These are phyloP conservation scores for Eupithecia vulgata DNA, from an alignment of 2,888 invertebrate genomes.

Conservation along the genomic window DNA sequence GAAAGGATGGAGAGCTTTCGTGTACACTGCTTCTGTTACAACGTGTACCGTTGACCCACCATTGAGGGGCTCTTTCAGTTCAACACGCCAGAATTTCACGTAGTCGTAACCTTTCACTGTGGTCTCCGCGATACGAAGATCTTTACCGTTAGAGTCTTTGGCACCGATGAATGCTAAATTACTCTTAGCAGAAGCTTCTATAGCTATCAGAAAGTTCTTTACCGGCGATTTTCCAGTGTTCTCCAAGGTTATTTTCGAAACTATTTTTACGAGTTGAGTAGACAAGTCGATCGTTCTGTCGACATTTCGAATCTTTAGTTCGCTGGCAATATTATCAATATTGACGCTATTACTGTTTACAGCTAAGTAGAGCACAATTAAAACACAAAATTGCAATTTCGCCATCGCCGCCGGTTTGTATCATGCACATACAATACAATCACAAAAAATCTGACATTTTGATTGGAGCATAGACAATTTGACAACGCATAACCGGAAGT, in stretches of 20 bases:
- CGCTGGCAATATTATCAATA: constrained; percentile 80
- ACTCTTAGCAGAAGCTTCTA: constrained; percentile 86
- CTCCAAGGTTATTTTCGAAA: constrained; percentile 91
- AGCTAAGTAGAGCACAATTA: constrained; percentile 65
- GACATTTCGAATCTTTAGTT: constrained; percentile 89
- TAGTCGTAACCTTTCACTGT: constrained; percentile 80
- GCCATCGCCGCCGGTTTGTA: constrained; percentile 74
- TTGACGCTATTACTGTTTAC: constrained; percentile 63
- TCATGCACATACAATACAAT: constrained; percentile 11
- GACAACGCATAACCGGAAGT: constrained; percentile 74
- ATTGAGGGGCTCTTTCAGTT: constrained; percentile 85
- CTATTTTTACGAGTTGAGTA: constrained; percentile 94
- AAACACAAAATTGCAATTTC: constrained; percentile 64
- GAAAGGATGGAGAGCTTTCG: constrained; percentile 91
- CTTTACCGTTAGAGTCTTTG: constrained; percentile 85
- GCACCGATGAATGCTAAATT: constrained; percentile 90
- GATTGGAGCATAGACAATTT: constrained; percentile 36
- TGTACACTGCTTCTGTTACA: constrained; percentile 89
- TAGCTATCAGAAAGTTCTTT: constrained; percentile 87
- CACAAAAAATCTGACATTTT: constrained; percentile 32
- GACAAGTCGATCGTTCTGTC: constrained; percentile 94
- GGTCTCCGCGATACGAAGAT: constrained; percentile 80
- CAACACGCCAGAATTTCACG: constrained; percentile 82
- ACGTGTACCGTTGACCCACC: constrained; percentile 84
- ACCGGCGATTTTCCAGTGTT: constrained; percentile 90